A percentile compares a stretch with the other conserved stretches of the same genome.
phyloP scores from a whole-genome alignment of 2,888 invertebrate species.

The Brachyopa scutellaris region DNA sequence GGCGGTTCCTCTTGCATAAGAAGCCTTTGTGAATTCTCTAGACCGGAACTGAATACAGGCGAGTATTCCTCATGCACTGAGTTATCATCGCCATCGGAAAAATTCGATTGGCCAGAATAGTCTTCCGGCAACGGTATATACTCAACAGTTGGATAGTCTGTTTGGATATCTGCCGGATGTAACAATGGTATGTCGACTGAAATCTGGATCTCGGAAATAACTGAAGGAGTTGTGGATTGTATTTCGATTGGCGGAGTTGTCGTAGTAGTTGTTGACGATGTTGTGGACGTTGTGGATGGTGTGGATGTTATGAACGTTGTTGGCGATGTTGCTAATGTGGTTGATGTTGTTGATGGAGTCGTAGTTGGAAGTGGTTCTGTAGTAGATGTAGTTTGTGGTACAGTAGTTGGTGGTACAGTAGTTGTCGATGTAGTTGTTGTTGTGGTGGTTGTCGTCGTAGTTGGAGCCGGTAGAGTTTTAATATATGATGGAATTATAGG shows the following conservation, averaged over 20 bases:
- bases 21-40: constrained; percentile 79
- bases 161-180: constrained; percentile 75
- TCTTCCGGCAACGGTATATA: constrained; percentile 77
- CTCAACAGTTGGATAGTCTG: constrained; percentile 80
- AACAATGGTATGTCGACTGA: constrained; percentile 43
- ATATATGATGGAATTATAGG: constrained; percentile 76
- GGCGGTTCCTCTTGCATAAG: constrained; percentile 81
- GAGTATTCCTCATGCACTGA: constrained; percentile 80
- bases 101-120: constrained; percentile 72
- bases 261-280: constrained; percentile 74
- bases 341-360: constrained; percentile 58
- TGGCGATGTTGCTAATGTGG: constrained; percentile 75
- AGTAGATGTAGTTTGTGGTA: constrained; percentile 71
- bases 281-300: constrained; percentile 66
- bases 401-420: constrained; percentile 13
- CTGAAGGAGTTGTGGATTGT: constrained; percentile 55
- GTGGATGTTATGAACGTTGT: constrained; percentile 47
- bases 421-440: constrained; percentile 14
- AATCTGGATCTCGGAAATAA: constrained; percentile 1
- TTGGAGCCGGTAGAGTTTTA: constrained; percentile 75
- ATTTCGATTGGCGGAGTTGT: constrained; percentile 24
- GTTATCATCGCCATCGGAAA: constrained; percentile 77
- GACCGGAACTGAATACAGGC: constrained; percentile 75
- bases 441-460: constrained; percentile 58
- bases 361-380: constrained; percentile 68